Evolutionary conservation across 2,113 vertebrate species (phyloP), one percentile per base, ranked within the genome.

Genomic region (Hippocampus zosterae): DNA sequence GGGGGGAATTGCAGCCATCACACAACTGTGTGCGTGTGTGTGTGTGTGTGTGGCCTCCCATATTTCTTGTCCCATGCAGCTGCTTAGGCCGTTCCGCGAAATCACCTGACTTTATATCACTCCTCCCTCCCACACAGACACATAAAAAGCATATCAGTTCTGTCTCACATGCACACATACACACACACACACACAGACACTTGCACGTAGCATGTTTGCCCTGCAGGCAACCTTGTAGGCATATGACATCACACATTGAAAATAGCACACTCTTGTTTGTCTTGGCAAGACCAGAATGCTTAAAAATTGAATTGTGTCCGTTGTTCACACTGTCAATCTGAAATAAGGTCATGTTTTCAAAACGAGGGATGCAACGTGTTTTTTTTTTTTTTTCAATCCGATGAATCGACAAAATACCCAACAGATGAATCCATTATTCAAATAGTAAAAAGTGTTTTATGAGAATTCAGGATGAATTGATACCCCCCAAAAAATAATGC

Each of bases 71-170:
- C 62, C 60, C 19, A 40, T 44, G 62, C 21, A 13, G 21, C 62
- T 42, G 40, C 40, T 42, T 3, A 5, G 40, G 56, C 69, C 33
- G 75, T 80, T 86, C 77, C 62, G 15, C 64, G 74, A 83, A 84
- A 77, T 72, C 68, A 86, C 25, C 63, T 79, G 68, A 79, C 70
- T 79, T 46, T 37, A 8, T 56, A 15, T 23, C 29, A 25, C 65
- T 67, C 48, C 18, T 50, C 27, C 48, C 21, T 21, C 33, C 27
- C 48, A 63, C 70, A 1, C 50, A 15, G 3, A 27, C 15, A 25
- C 23, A 11, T 27, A 33, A 33, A 33, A 33, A 33, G 29, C 29
- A 33, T 3, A 33, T 33, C 0, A 33, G 3, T 33, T 33, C 29
- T 33, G 3, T 40, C 16, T 21, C 16, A 25, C 62, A 55, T 46